A percentile compares a stretch with the other conserved stretches of the same genome.
Conservation (phyloP, 2,113 vertebrate species). For the Agapornis roseicollis region DNA sequence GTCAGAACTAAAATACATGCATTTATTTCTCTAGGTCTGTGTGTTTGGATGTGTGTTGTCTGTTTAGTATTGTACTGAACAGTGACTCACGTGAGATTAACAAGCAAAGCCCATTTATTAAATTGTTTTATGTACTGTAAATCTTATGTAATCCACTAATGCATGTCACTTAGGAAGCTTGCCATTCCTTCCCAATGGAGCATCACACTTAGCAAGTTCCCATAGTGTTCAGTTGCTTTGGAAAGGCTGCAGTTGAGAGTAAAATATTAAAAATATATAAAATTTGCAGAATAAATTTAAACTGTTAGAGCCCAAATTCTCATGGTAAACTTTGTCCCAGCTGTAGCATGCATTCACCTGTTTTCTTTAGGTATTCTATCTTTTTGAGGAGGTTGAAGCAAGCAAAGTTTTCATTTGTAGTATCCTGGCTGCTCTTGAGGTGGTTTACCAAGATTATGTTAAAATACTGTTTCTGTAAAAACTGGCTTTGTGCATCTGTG, state of each 20-base stretch:
- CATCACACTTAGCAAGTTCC: neutral
- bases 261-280: neutral
- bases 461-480: neutral
- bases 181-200: neutral
- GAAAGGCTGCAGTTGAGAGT: neutral
- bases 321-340: neutral
- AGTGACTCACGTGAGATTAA: slow-evolving; percentile 20
- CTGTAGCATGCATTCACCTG: neutral
- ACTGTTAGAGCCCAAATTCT: neutral
- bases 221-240: neutral
- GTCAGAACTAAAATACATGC: neutral
- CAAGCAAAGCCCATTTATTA: slow-evolving; percentile 46
- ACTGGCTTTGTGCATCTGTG: neutral
- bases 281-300: neutral
- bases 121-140: slow-evolving; percentile 50
- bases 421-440: neutral
- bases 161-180: slow-evolving; percentile 4
- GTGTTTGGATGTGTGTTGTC: neutral
- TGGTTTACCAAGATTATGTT: neutral
- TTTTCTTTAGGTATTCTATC: neutral
- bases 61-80: neutral
- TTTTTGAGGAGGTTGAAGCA: neutral
- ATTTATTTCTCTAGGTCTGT: neutral
- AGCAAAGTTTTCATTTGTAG: neutral
- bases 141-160: slow-evolving; percentile 49